Conservation (phyloP, 2,888 invertebrate species). For the Scaptodrosophila latifasciaeformis region DNA sequence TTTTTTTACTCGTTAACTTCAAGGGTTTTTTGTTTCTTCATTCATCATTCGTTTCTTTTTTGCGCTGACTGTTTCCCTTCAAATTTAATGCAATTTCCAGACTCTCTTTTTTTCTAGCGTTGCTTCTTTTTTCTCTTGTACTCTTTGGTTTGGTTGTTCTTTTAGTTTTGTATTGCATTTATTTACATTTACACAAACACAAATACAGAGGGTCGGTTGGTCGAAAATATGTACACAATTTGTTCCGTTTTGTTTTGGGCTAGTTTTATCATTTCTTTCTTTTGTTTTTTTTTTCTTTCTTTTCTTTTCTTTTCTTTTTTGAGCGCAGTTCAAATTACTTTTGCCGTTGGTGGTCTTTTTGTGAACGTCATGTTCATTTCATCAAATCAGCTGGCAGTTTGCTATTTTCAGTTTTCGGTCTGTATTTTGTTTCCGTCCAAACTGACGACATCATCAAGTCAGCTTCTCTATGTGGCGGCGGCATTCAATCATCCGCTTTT, state of each 20-base stretch:
- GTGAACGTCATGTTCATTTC: slow-evolving; percentile 5
- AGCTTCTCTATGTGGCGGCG: slow-evolving; percentile 4
- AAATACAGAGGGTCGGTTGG: slow-evolving; percentile 6
- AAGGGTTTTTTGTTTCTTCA: slow-evolving; percentile 23
- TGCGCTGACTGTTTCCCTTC: slow-evolving; percentile 31
- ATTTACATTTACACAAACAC: slow-evolving; percentile 44
- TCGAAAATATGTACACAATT: slow-evolving; percentile 51
- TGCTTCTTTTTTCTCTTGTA: not conserved
- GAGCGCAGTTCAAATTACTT: slow-evolving; percentile 61
- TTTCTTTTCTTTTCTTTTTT: slow-evolving; percentile 31
- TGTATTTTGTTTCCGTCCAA: too few relatives aligned
- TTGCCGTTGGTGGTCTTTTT: slow-evolving; percentile 30
- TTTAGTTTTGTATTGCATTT: slow-evolving; percentile 50
- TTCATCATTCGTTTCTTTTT: slow-evolving; percentile 25
- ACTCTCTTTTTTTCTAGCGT: slow-evolving; percentile 30
- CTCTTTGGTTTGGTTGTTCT: slow-evolving; percentile 10
- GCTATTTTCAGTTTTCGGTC: too few relatives aligned
- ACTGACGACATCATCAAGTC: slow-evolving; percentile 17
- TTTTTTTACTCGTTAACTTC: slow-evolving; percentile 61
- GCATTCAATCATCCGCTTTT: not conserved
- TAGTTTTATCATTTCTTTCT: not conserved
- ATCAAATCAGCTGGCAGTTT: slow-evolving; percentile 35
- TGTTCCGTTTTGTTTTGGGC: slow-evolving; percentile 22
- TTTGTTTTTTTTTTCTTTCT: slow-evolving; percentile 23
- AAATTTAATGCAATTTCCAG: slow-evolving; percentile 66